Evolutionary conservation across 1,140 invertebrate species (phyloP).

Genomic region (Galendromus occidentalis): DNA sequence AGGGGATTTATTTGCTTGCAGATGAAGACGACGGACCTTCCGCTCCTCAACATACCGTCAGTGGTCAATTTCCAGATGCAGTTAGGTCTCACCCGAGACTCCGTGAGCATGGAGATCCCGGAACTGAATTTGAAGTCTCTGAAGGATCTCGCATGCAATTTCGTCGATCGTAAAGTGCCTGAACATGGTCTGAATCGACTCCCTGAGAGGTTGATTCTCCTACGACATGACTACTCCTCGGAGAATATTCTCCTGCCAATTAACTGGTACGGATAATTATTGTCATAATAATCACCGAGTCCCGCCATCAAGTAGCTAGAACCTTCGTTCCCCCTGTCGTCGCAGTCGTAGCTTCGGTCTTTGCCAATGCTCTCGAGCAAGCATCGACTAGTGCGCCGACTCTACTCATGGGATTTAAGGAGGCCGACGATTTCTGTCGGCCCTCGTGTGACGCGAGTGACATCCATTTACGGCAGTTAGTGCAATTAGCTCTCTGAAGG

Average conservation of each 20-base stretch:
- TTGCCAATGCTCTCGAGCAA: no score
- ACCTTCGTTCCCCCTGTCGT: no score
- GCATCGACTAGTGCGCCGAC: no score
- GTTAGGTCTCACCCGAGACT: conserved; percentile 72
- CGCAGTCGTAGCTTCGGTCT: no score
- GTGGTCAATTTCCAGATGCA: conserved; percentile 79
- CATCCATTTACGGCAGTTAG: no score
- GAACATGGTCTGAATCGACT: conserved; percentile 77
- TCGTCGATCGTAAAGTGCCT: conserved; percentile 79
- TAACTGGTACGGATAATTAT: conserved; percentile 19
- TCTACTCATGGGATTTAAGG: no score
- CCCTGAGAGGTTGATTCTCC: conserved; percentile 64
- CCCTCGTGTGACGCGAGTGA: no score
- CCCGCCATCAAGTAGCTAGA: no score
- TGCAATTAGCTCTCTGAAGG: no score
- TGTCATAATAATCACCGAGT: no score
- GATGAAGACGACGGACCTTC: conserved; percentile 8
- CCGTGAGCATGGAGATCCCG: conserved; percentile 53
- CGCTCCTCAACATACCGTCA: neutral
- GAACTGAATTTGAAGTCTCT: conserved; percentile 65
- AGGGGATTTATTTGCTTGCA: neutral
- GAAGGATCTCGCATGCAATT: conserved; percentile 81
- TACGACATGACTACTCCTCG: conserved; percentile 81
- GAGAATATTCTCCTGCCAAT: conserved; percentile 79
- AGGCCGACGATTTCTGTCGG: no score